Evolutionary conservation across 2,888 invertebrate genomes (phyloP), one percentile per base, ranked within the genome.

Genomic region (Meiosimyza decipiens): DNA sequence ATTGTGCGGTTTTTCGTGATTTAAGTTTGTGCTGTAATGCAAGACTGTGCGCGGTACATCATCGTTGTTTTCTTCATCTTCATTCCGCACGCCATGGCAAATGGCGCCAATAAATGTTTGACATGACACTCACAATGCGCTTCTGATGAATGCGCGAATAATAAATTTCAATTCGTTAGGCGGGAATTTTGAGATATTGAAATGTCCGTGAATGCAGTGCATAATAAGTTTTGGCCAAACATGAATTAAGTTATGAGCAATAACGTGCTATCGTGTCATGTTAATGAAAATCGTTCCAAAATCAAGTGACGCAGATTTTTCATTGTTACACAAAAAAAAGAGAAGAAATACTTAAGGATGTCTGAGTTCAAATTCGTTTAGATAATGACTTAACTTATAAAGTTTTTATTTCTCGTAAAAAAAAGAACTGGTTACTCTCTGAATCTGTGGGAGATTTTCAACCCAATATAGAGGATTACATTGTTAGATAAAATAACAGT

Each of bases 71-170:
- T n/a, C 18, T 18, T 57, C 18, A 16, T n/a, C 60, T 22, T n/a
- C 28, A 6, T 33, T 28, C 60, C 13, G 22, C 12, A 60, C 60
- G 51, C 13, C 50, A 15, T n/a, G 22, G 54, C 62, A 62, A 70
- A 70, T 63, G 70, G 62, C 70, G 70, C 70, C 70, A 62, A 70
- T 70, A 63, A 70, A 62, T 70, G 70, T 70, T 62, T 18, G 54
- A 70, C 70, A 70, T 62, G 70, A 70, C 70, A 70, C 70, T 40
- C 70, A 22, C 47, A 54, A 6, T 40, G 54, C 52, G 62, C 47
- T 70, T 47, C 47, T 63, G 70, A 62, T 70, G 63, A 22, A 40
- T 63, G 51, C 15, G 7, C 4, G n/a, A 4, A 40, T 47, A 55
- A 67, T 67, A 67, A 67, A 67, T 67, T 66, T 9, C 28, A 57